Base-by-base conservation (phyloP, 2,797 vertebrate genomes). In the Psittacula echo region DNA sequence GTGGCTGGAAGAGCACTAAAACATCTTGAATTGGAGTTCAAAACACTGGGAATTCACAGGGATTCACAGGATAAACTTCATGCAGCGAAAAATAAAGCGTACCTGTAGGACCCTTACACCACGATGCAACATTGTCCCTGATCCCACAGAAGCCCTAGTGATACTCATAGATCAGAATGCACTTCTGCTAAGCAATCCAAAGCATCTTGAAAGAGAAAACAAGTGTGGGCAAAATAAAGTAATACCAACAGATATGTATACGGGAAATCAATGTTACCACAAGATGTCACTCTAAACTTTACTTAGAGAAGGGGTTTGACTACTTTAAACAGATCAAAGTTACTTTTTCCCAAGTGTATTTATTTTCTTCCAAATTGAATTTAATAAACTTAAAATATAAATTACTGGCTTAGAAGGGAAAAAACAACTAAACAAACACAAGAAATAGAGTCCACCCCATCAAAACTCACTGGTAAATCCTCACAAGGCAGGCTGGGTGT, bases 281-380 rank as follows among this genome's bases (percentile, higher is more conserved):
- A 98, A 98, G 98, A 98, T 97, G 98, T 98, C 98, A 98, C 98
- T 95, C 93, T 98, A 97, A 93, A 95, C 97, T 94, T 96, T 76
- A 89, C 29, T 89, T 92, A 92, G 53, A 64, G 37, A 74, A 87
- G 84, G 30, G 3, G 29, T 56, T 88, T 32, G 30, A 48, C 24
- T 64, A 48, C 21, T 72, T 51, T 24, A 87, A 12, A 68, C 34
- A 16, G 16, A 21, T 48, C 41, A 68, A 82, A 91, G 26, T 51
- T 37, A 82, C 26, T 62, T 62, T 83, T 92, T 70, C 37, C 12
- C 2, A 68, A 83, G 15, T 22, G 3, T 53, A 37, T 70, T 65
- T 73, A 37, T 73, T 76, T 53, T 30, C 34, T 87, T 79, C 39
- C 24, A 73, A 29, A 26, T 5, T 50, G 14, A 32, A 76, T 45